Evolutionary conservation across 1,140 invertebrate species (phyloP).

Genomic region (Dufourea novaeangliae): DNA sequence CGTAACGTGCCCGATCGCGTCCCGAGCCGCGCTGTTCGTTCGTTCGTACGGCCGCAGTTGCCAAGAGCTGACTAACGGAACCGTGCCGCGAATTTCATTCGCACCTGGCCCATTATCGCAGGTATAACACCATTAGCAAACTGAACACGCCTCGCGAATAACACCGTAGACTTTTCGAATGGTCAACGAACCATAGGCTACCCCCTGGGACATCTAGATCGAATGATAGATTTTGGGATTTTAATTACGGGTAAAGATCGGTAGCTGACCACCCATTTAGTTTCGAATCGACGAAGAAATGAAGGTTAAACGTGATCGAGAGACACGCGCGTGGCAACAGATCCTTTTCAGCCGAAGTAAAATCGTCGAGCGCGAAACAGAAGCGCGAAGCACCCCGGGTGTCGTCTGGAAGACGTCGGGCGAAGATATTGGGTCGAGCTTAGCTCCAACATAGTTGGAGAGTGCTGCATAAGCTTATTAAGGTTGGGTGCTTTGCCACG

Average conservation of each 20-base stretch:
- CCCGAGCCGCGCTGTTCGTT: slow-evolving; percentile 34
- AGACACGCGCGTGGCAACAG: not conserved
- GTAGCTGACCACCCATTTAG: too few relatives aligned
- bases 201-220: not conserved
- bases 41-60: slow-evolving; percentile 58
- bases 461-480: slow-evolving; percentile 81
- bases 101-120: slow-evolving; percentile 61
- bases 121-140: slow-evolving; percentile 8
- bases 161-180: not conserved
- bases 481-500: slow-evolving; percentile 60
- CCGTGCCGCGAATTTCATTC: slow-evolving; percentile 77
- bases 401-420: slow-evolving; percentile 54
- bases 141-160: not conserved
- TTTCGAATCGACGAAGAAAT: too few relatives aligned
- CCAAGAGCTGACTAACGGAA: slow-evolving; percentile 77
- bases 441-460: slow-evolving; percentile 68
- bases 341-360: not conserved
- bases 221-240: too few relatives aligned
- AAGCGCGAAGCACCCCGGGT: slow-evolving; percentile 10
- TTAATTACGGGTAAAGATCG: too few relatives aligned
- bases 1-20: slow-evolving; percentile 74
- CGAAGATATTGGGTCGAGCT: slow-evolving; percentile 60
- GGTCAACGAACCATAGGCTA: not conserved
- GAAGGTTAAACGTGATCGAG: not conserved
- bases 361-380: not conserved